A percentile compares a stretch with the other conserved stretches of the same genome.
Conservation (phyloP, 2,797 vertebrate genomes). For the Dryobates pubescens region DNA sequence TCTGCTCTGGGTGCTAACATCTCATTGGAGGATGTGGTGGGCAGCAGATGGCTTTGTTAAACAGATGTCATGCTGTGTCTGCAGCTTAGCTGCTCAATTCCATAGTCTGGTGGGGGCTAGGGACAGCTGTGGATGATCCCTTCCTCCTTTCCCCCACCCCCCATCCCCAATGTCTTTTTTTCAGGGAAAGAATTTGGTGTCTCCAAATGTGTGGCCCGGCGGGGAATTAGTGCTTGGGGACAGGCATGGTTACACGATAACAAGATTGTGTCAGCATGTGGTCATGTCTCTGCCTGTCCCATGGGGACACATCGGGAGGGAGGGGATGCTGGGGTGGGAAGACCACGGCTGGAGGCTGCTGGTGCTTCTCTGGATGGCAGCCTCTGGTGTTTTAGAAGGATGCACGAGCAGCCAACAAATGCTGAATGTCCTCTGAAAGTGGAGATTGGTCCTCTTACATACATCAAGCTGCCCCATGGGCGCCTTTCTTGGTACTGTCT, state of each 20-base stretch:
- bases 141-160: neutral
- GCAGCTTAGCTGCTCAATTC: neutral
- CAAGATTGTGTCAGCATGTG: conserved; percentile 58
- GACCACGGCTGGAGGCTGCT: neutral
- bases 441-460: neutral
- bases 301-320: neutral
- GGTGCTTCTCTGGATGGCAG: neutral
- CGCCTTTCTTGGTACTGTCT: neutral
- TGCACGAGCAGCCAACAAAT: neutral
- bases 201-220: conserved; percentile 42
- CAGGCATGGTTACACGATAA: conserved; percentile 28
- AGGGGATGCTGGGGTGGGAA: neutral
- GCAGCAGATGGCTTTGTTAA: neutral
- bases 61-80: neutral
- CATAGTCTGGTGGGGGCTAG: neutral
- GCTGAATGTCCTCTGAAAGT: neutral
- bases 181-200: conserved; percentile 53
- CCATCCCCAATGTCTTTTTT: conserved; percentile 27
- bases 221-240: conserved; percentile 14
- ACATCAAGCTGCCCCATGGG: neutral
- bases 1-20: neutral
- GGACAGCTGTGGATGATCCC: conserved; percentile 67
- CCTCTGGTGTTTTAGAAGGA: neutral
- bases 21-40: neutral
- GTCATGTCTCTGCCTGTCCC: conserved; percentile 21